Conservation (phyloP, 2,888 invertebrate genomes). For the Microchrysa polita region DNA sequence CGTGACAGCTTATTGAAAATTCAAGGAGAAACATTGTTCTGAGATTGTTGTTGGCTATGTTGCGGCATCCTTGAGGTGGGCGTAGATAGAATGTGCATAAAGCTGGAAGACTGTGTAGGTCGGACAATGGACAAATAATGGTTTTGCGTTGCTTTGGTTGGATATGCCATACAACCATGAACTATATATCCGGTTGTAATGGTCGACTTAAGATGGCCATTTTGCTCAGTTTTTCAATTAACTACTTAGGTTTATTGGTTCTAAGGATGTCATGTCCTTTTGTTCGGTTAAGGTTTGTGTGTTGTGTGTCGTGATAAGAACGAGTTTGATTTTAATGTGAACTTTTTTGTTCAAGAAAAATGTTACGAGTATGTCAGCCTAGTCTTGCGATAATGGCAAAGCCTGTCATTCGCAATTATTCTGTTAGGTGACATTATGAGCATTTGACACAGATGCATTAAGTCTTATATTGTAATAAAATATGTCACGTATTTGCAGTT, state of each 20-base stretch:
- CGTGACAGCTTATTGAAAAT: not conserved
- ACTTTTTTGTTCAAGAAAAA: too few relatives aligned
- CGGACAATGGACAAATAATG: not conserved
- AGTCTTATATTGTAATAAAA: too few relatives aligned
- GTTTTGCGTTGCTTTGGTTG: not conserved
- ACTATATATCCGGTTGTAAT: not conserved
- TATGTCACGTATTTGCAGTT: too few relatives aligned
- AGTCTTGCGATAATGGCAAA: too few relatives aligned
- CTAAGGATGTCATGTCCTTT: not conserved
- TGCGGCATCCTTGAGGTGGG: not conserved
- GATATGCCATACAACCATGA: not conserved
- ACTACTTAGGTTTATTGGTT: constrained; percentile 17
- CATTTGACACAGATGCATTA: too few relatives aligned
- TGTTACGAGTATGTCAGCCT: too few relatives aligned
- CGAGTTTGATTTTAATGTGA: too few relatives aligned
- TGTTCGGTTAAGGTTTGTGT: not conserved
- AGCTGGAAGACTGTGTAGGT: too few relatives aligned
- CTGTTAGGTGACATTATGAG: too few relatives aligned
- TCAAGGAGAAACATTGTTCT: not conserved
- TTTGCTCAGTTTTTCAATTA: constrained; percentile 28
- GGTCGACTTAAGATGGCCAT: not conserved
- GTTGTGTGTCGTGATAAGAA: too few relatives aligned
- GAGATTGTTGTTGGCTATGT: not conserved
- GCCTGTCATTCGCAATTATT: too few relatives aligned
- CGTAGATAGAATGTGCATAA: too few relatives aligned